Evolutionary conservation across 2,797 vertebrate genomes (phyloP), one percentile per base, ranked within the genome.

Genomic region (Myotis pilosus): DNA sequence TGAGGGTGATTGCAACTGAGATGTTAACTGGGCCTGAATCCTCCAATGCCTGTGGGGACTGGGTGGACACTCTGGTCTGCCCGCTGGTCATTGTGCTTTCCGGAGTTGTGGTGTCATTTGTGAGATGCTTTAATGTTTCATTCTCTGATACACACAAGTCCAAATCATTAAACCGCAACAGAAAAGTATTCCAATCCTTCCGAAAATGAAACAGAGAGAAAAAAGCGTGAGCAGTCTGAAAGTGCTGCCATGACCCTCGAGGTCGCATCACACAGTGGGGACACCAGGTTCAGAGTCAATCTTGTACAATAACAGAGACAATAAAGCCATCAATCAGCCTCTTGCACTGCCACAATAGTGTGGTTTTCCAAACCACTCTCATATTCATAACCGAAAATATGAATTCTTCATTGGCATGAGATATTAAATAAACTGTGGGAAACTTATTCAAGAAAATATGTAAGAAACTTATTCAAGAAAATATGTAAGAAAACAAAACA

Each of bases 131-230:
- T 80, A 99, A 98, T 0, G 99, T 99, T 96, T 99, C 99, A 5
- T 99, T 99, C 98, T 99, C 99, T 0, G 99, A 99, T 97, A 99
- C 99, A 22, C 99, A 99, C 53, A 99, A 99, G 98, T 99, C 99
- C 98, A 99, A 98, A 95, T 99, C 99, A 5, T 99, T 99, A 97
- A 99, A 99, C 92, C 99, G 98, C 96, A 99, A 98, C 76, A 99
- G 98, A 85, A 99, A 99, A 1, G 99, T 99, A 97, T 99, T 99
- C 99, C 99, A 99, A 98, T 99, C 99, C 99, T 99, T 97, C 28
- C 89, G 87, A 68, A 96, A 95, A 96, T 5, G 33, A 94, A 81
- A 93, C 15, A 78, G 38, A 89, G 49, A 91, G 57, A 96, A 12
- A 57, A 6, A 82, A 62, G 36, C 10, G 15, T 89, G 41, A 96